These are phyloP conservation scores for Heliothis virescens DNA, from an alignment of 1,140 invertebrate species.

Conservation along the genomic window DNA sequence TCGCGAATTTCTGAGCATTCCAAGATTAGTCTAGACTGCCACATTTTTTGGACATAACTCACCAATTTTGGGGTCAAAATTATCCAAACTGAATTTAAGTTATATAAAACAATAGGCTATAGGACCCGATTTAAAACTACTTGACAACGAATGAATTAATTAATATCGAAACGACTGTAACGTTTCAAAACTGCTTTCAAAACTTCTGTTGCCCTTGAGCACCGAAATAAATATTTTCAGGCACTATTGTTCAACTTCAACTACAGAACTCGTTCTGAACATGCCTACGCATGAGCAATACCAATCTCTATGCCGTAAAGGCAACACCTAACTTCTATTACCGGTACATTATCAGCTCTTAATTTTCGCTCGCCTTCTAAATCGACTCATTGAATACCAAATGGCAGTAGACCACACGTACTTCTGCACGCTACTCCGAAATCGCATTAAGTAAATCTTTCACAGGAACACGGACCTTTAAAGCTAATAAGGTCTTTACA, in stretches of 20 bases:
- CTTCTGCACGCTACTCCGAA: slow-evolving; percentile 66
- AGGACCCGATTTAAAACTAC: too few relatives aligned
- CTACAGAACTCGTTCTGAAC: background rate
- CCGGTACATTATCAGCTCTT: slow-evolving; percentile 33
- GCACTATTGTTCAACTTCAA: too few relatives aligned
- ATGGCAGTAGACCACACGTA: slow-evolving; percentile 71
- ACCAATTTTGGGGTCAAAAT: too few relatives aligned
- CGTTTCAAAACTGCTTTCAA: too few relatives aligned
- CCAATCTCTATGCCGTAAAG: slow-evolving; percentile 9
- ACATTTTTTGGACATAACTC: background rate
- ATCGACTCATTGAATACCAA: slow-evolving; percentile 76
- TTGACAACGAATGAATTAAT: too few relatives aligned
- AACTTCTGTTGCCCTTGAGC: too few relatives aligned
- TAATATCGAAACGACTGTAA: too few relatives aligned
- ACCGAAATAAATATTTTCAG: too few relatives aligned
- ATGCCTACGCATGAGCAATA: background rate
- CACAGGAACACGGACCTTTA: slow-evolving; percentile 63
- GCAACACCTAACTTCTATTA: slow-evolving; percentile 11
- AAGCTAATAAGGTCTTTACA: slow-evolving; percentile 71
- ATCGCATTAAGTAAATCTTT: slow-evolving; percentile 71
- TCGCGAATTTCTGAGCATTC: slow-evolving; percentile 3
- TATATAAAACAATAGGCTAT: too few relatives aligned
- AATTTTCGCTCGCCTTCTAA: slow-evolving; percentile 51
- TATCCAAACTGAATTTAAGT: too few relatives aligned
- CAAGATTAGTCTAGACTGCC: slow-evolving; percentile 8